Evolutionary conservation across 2,113 vertebrate species (phyloP), one percentile per base, ranked within the genome.

Genomic region (Martes martes): DNA sequence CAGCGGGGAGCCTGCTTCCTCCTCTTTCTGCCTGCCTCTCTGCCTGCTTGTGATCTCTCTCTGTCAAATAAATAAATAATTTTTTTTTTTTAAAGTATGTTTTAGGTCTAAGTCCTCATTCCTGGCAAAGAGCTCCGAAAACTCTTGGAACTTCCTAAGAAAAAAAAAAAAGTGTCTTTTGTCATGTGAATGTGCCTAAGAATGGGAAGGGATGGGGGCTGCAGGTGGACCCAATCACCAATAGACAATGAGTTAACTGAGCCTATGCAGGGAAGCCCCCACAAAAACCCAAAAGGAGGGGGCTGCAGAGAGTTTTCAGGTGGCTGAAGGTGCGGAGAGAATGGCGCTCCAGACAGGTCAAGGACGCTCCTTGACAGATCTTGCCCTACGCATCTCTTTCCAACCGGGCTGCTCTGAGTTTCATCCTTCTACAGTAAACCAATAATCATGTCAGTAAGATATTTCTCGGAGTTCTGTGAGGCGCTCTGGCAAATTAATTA

Each of bases 281-380:
- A 2, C 33, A 11, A 69, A 31, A 4, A n/a, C 55, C 39, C 42
- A 21, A 21, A n/a, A 61, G 10, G 80, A 76, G 1, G 59, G 42
- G 36, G 36, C 7, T 14, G 52, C 2, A 4, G 88, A 61, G 55
- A 63, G 57, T 15, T 36, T 21, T 11, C 0, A 18, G 74, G 31
- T 0, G 1, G 39, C 52, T 21, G 52, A 61, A 9, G 0, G 1
- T 55, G 28, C 3, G 7, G 2, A 28, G 31, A 9, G 26, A 67
- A 8, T 0, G 78, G 47, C 0, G 8, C 15, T 1, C n/a, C 18
- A 65, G 52, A 23, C n/a, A 61, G 79, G 50, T 15, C 7, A 0
- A 21, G n/a, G 11, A 28, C 4, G 33, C 28, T 11, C 19, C 2
- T 1, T 11, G 11, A 7, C 42, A 2, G 0, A 5, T 33, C 81